phyloP scores from a whole-genome alignment of 1,140 invertebrate species.

The Ceratitis capitata region DNA sequence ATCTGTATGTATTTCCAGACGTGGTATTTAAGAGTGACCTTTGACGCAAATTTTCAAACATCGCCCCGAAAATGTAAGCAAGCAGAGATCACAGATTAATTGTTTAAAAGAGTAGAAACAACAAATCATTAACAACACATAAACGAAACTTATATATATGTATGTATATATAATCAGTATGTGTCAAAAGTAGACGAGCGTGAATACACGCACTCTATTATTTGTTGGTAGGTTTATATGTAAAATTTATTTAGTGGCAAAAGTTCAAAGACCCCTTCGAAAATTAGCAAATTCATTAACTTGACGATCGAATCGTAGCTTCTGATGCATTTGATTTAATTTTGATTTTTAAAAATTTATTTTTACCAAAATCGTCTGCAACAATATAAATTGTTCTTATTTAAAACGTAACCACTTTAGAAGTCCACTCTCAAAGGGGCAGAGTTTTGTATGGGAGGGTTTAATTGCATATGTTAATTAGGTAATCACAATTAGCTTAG shows the following conservation, averaged over 20 bases:
- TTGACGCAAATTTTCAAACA: constrained; percentile 3
- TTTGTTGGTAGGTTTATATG: background rate
- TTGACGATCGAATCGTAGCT: background rate
- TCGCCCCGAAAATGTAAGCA: background rate
- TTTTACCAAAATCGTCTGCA: background rate
- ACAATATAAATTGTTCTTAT: background rate
- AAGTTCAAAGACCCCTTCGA: background rate
- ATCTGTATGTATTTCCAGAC: background rate
- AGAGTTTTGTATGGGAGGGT: too few relatives aligned
- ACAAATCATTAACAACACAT: background rate
- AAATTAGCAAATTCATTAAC: background rate
- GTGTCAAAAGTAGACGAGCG: too few relatives aligned
- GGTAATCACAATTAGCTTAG: too few relatives aligned
- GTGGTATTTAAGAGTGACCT: background rate
- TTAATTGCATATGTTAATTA: too few relatives aligned
- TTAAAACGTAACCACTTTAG: too few relatives aligned
- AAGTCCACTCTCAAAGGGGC: too few relatives aligned
- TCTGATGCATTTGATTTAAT: background rate
- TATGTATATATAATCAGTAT: background rate
- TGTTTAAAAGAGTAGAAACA: background rate
- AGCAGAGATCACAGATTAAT: background rate
- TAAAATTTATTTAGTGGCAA: background rate
- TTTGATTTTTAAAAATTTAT: background rate
- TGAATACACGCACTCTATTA: too few relatives aligned
- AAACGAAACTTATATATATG: background rate